Percentiles rank a stretch among this genome's conserved stretches.
phyloP scores from a whole-genome alignment of 2,888 invertebrate genomes.

The Pheosia tremula region DNA sequence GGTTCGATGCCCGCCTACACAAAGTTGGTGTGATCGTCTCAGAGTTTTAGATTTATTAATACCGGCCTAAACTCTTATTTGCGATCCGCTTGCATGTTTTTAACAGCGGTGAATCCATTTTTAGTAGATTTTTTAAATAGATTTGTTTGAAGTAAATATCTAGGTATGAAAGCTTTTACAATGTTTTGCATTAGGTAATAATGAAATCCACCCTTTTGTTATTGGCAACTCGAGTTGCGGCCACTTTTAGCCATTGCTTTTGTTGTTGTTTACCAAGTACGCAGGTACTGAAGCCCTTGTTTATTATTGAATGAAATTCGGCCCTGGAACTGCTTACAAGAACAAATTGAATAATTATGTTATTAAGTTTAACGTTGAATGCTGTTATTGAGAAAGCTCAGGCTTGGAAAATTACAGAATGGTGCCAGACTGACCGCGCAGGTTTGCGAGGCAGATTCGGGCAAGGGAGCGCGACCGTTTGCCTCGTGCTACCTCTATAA shows the following conservation, averaged over 20 bases:
- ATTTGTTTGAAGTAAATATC: conserved; percentile 4
- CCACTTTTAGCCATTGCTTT: conserved; percentile 36
- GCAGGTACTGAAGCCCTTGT: conserved; percentile 48
- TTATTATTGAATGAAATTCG: conserved; percentile 52
- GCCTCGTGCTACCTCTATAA: no score
- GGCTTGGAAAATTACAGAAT: neutral
- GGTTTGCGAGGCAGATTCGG: no score
- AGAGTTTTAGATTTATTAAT: no score
- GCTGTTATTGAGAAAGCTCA: neutral
- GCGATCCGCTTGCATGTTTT: no score
- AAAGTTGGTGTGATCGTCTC: no score
- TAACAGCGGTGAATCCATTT: neutral
- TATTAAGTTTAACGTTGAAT: conserved; percentile 30
- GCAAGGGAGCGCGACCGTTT: no score
- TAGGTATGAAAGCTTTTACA: conserved; percentile 12
- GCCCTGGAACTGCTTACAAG: conserved; percentile 37
- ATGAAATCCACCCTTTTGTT: conserved; percentile 46
- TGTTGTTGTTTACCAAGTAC: conserved; percentile 60
- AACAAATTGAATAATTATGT: conserved; percentile 41
- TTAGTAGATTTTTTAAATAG: neutral
- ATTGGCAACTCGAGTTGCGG: conserved; percentile 35
- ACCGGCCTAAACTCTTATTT: no score
- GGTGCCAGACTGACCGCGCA: neutral
- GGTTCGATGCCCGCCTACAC: no score
- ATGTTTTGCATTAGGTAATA: conserved; percentile 27